phyloP scores from a whole-genome alignment of 2,888 invertebrate species.

The Polietes domitor region DNA sequence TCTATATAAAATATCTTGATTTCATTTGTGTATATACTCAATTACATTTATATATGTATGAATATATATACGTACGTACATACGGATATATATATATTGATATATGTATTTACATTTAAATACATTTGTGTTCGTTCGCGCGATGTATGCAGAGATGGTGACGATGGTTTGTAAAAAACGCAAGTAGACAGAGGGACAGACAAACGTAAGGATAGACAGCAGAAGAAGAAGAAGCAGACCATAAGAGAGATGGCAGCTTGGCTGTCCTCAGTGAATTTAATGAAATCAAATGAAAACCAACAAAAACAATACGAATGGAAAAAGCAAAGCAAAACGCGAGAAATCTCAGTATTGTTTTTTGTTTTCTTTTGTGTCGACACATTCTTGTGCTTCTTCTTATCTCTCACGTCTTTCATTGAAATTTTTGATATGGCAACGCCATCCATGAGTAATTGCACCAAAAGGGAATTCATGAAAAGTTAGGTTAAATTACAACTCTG shows the following conservation, averaged over 20 bases:
- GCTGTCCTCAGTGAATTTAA: slow-evolving; percentile 44
- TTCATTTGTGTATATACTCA: slow-evolving; percentile 54
- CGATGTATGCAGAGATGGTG: slow-evolving; percentile 36
- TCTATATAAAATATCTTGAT: slow-evolving; percentile 50
- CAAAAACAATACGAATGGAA: slow-evolving; percentile 37
- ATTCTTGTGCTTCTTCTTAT: slow-evolving; percentile 46
- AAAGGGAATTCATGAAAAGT: slow-evolving; percentile 50
- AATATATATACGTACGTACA: slow-evolving; percentile 2
- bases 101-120: slow-evolving; percentile 58
- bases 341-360: slow-evolving; percentile 48
- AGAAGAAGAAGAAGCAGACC: slow-evolving; percentile 63
- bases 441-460: not conserved
- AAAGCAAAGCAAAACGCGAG: slow-evolving; percentile 39
- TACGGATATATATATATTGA: slow-evolving; percentile 13
- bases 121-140: slow-evolving; percentile 59
- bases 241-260: slow-evolving; percentile 42
- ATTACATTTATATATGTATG: slow-evolving; percentile 19
- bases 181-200: slow-evolving; percentile 69
- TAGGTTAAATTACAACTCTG: slow-evolving; percentile 63
- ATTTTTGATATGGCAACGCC: slow-evolving; percentile 45
- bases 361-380: slow-evolving; percentile 41
- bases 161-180: slow-evolving; percentile 41
- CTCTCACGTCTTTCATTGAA: not conserved
- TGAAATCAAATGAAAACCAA: slow-evolving; percentile 31
- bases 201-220: slow-evolving; percentile 36